Evolutionary conservation across 2,888 invertebrate genomes (phyloP), one percentile per base, ranked within the genome.

Genomic region (Ichneumoninae sp.): DNA sequence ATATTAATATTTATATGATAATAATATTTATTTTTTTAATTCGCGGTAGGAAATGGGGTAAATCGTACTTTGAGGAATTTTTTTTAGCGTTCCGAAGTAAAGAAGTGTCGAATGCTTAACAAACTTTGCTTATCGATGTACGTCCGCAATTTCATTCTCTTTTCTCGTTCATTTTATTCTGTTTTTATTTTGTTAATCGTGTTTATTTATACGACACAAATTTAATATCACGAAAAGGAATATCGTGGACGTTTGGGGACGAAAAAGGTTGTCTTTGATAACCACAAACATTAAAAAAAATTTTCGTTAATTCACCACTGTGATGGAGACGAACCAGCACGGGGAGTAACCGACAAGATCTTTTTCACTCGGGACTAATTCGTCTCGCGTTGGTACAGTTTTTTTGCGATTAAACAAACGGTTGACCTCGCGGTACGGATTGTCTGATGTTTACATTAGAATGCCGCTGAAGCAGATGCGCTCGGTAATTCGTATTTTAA

Each of bases 221-320:
- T 36, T 1, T 36, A 36, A 36, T 8, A 36, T 36, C 36, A 7
- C 5, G 7, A 36, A 36, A 36, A 33, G 4, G 4, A 33, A 33
- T 33, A 33, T 33, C 33, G 33, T 6, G 33, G 33, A 33, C 5
- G 36, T 36, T 36, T 1, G 7, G 7, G 8, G 8, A 36, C 36
- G 36, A 36, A 6, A 36, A 36, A 36, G 8, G 36, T 36, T 36
- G 36, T 26, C 26, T 26, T 26, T 36, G 6, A 36, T 0, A 36
- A 6, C 5, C 36, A 36, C 7, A 8, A 36, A 36, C 6, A 8
- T 36, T 6, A 1, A 36, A 7, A 7, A 36, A 36, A 74, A 72
- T 60, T 72, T 72, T 52, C 16, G 30, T 60, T 68, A 50, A 62
- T 36, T 72, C 52, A 52, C 68, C 22, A 60, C 16, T 8, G 30